Conservation (phyloP, 1,140 invertebrate genomes). For the Heliconius himera region DNA sequence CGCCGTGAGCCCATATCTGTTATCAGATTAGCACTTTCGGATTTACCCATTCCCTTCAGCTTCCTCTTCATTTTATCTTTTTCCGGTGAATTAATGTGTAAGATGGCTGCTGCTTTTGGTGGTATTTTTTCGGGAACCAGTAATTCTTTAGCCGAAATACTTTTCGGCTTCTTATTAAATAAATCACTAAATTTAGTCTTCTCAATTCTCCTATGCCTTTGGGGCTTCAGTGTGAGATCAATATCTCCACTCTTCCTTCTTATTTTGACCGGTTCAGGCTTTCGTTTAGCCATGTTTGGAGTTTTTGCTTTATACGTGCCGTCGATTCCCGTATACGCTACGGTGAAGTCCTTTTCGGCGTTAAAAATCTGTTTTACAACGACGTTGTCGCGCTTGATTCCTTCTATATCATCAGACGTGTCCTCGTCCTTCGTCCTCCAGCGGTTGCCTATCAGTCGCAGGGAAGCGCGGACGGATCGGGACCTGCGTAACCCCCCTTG, state of each 20-base stretch:
- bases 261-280: slow-evolving; percentile 58
- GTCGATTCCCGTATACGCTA: slow-evolving; percentile 71
- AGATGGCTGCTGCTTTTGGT: slow-evolving; percentile 82
- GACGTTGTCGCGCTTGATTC: slow-evolving; percentile 64
- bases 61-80: slow-evolving; percentile 64
- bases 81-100: slow-evolving; percentile 81
- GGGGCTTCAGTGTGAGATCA: slow-evolving; percentile 70
- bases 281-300: slow-evolving; percentile 75
- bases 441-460: slow-evolving; percentile 84
- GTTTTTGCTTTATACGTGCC: slow-evolving; percentile 81
- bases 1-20: slow-evolving; percentile 49
- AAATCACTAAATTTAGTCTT: slow-evolving; percentile 76
- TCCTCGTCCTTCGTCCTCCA: slow-evolving; percentile 76
- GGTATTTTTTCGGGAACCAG: slow-evolving; percentile 79
- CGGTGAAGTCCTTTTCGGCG: slow-evolving; percentile 67
- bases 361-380: slow-evolving; percentile 76
- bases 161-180: slow-evolving; percentile 75
- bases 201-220: slow-evolving; percentile 68
- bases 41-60: slow-evolving; percentile 64
- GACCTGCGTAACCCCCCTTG: slow-evolving; percentile 83
- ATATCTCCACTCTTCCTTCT: slow-evolving; percentile 72
- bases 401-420: slow-evolving; percentile 58
- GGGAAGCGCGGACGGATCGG: slow-evolving; percentile 87
- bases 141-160: slow-evolving; percentile 64
- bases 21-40: slow-evolving; percentile 65